phyloP scores from a whole-genome alignment of 2,797 vertebrate genomes.

The Bradypodion ventrale region DNA sequence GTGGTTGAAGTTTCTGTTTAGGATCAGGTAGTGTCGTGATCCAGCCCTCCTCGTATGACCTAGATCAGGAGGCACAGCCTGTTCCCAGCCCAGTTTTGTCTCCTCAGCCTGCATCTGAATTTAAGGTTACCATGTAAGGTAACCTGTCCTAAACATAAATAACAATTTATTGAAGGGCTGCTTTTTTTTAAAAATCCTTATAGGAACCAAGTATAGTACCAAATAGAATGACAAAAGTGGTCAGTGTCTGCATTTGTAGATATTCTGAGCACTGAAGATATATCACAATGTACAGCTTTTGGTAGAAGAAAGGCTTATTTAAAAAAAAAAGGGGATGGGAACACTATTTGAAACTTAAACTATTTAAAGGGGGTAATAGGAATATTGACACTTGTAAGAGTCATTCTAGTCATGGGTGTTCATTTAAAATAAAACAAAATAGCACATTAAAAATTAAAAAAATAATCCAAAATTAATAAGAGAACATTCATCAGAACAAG shows the following conservation, averaged over 20 bases:
- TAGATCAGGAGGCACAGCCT: too few relatives aligned
- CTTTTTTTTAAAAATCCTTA: too few relatives aligned
- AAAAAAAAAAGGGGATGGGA: background rate
- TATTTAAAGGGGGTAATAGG: background rate
- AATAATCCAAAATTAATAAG: slow-evolving; percentile 29
- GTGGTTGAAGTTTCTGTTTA: background rate
- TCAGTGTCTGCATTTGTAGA: background rate
- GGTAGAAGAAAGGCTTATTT: background rate
- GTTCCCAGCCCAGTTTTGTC: too few relatives aligned
- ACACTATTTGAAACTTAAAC: background rate
- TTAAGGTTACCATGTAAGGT: too few relatives aligned
- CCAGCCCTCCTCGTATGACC: too few relatives aligned
- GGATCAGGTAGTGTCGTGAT: background rate
- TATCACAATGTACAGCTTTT: background rate
- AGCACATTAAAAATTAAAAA: slow-evolving; percentile 9
- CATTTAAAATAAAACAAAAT: background rate
- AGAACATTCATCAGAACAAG: slow-evolving; percentile 7
- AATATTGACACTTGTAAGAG: background rate
- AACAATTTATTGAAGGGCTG: too few relatives aligned
- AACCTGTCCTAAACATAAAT: too few relatives aligned
- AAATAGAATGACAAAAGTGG: too few relatives aligned
- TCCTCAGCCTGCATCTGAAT: too few relatives aligned
- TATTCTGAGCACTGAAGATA: too few relatives aligned
- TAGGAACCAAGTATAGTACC: background rate
- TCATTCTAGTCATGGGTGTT: background rate